Evolutionary conservation across 2,888 invertebrate species (phyloP), one percentile per base, ranked within the genome.

Genomic region (Nineta flava): DNA sequence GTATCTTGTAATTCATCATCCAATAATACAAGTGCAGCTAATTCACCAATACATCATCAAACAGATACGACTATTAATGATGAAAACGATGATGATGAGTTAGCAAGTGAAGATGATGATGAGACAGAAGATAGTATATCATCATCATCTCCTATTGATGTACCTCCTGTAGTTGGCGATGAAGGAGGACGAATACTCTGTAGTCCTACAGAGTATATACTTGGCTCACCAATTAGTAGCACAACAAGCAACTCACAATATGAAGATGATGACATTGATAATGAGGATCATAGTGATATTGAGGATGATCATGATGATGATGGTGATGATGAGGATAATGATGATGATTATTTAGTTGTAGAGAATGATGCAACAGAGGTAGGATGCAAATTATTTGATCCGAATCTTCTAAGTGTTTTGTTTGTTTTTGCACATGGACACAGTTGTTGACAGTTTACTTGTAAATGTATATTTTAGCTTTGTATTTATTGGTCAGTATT

Each of bases 271-370:
- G 47, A 47, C 4, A 31, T 26, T 32, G 31, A 45, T 19, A 26
- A 26, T 26, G 48, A 46, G 43, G 61, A 61, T 60, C 56, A 57
- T 59, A 62, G 63, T 57, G 59, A 60, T 60, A 61, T 53, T 35
- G 56, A 57, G 50, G 48, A 51, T 38, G 55, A 52, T 54, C 4
- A n/a, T 10, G 61, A 64, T 52, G 65, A 65, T 65, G 65, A 65
- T 65, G 55, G 10, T 19, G 47, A 47, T 10, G 47, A 47, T 13
- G 38, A n/a, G 7, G 47, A 47, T 12, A 48, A 49, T 41, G 52
- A 53, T 46, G 53, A 53, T 46, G 61, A 61, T 60, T 57, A 57
- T 59, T 62, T 63, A 57, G 59, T 61, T 60, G 61, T 53, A 40
- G 56, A 57, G 50, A 49, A 51, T 41, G 54, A 53, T 54, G 3